Conservation (phyloP, 2,888 invertebrate genomes). For the Galerucella calmariensis region DNA sequence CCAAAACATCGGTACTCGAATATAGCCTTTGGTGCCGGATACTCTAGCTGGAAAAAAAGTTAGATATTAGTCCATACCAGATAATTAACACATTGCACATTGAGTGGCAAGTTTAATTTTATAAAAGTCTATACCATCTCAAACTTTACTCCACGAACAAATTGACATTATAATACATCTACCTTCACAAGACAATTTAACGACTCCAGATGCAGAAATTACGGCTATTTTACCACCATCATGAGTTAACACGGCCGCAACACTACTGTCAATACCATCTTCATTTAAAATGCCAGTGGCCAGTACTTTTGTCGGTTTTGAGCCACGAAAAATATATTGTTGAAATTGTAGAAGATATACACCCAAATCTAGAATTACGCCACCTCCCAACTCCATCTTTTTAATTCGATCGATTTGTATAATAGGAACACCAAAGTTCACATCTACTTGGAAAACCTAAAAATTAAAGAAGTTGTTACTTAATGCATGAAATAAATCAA, state of each 20-base stretch:
- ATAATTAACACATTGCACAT: too few relatives aligned
- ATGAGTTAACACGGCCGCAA: conserved; percentile 75
- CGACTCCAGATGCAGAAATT: conserved; percentile 69
- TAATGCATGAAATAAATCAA: not conserved
- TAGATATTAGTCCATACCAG: not conserved
- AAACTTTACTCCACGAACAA: too few relatives aligned
- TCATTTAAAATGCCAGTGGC: conserved; percentile 77
- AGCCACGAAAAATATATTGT: conserved; percentile 74
- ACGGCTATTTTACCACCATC: conserved; percentile 73
- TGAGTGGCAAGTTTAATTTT: too few relatives aligned
- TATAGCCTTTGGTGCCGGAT: conserved; percentile 75
- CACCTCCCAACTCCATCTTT: conserved; percentile 75
- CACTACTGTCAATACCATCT: conserved; percentile 77
- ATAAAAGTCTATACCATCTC: too few relatives aligned
- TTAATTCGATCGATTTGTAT: conserved; percentile 18
- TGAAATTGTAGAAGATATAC: conserved; percentile 81
- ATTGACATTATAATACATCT: conserved; percentile 62
- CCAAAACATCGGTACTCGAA: conserved; percentile 78
- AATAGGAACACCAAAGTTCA: conserved; percentile 26
- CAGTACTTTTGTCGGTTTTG: conserved; percentile 75
- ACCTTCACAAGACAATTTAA: conserved; percentile 71
- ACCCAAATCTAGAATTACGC: conserved; percentile 80
- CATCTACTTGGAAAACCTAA: conserved; percentile 28
- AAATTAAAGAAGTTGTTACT: not conserved
- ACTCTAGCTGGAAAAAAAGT: conserved; percentile 63